A percentile compares a stretch with the other conserved stretches of the same genome.
Evolutionary conservation across 1,140 invertebrate species (phyloP).

Genomic region (Temnothorax longispinosus): DNA sequence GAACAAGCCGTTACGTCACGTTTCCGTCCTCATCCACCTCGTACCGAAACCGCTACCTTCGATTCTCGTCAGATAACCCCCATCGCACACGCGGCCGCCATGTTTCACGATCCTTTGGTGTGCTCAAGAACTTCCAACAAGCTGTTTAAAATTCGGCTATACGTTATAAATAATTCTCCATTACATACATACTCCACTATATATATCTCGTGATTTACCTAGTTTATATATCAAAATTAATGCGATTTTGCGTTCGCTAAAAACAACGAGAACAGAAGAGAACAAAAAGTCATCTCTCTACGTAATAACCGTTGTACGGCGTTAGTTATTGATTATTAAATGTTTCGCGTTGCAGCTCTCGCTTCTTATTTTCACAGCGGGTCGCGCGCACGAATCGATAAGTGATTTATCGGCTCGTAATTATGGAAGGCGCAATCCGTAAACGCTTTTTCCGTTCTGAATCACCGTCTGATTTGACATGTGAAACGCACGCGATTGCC

Average conservation of each 20-base stretch:
- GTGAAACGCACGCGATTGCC: conserved; percentile 24
- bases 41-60: conserved; percentile 57
- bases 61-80: conserved; percentile 49
- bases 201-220: not conserved
- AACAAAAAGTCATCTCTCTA: not conserved
- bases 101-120: not conserved
- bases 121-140: not conserved
- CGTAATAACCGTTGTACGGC: not conserved
- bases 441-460: conserved; percentile 44
- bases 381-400: not conserved
- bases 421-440: conserved; percentile 35
- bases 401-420: conserved; percentile 51
- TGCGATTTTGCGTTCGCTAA: not conserved
- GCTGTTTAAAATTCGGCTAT: not conserved
- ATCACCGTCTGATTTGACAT: conserved; percentile 48
- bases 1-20: conserved; percentile 64
- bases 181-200: not conserved
- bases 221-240: not conserved
- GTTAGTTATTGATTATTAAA: not conserved
- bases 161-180: not conserved
- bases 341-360: not conserved
- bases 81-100: conserved; percentile 16
- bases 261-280: not conserved
- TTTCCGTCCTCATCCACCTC: conserved; percentile 37
- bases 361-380: conserved; percentile 5